Base-by-base conservation (phyloP, 2,113 vertebrate genomes). In the Hemichromis elongatus region DNA sequence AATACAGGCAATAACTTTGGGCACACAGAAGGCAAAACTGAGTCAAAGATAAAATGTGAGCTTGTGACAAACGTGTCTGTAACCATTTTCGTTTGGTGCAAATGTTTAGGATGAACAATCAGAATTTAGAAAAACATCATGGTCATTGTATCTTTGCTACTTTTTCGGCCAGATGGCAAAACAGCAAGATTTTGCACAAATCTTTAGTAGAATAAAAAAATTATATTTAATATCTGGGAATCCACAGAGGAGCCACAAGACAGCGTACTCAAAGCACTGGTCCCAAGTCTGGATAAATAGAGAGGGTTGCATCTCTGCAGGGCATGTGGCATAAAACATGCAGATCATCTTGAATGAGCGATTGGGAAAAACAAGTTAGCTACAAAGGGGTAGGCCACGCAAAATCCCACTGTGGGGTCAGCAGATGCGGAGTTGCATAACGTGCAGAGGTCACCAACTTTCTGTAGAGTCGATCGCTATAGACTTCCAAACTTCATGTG, bases 331-430 rank as follows among this genome's bases (percentile, higher is more conserved):
- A 7, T 66, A 66, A 66, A 66, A 66, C 35, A 14, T 40, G 61
- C 35, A 40, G 61, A 68, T 68, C n/a, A 68, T 68, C 63, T 68
- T 42, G 35, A 68, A 24, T 68, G 37, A 45, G 6, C 6, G 19
- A 66, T 37, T 37, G 33, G 0, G 33, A 33, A 33, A 6, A 63
- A 63, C 2, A 63, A 37, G 19, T 37, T 8, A 5, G 0, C 19
- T 66, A 66, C 0, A 4, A 37, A 66, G 59, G 37, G 59, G 59
- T 63, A 21, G 4, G 0, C 33, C 19, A 33, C 10, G 19, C 37
- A 63, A 63, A 61, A 63, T 63, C 4, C 59, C 59, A 37, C 33
- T 13, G 19, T 63, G 59, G 59, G 33, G 33, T 21, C 33, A 21
- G 3, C 4, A 66, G 59, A 8, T 37, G 4, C 33, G 37, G 59